A percentile compares a stretch with the other conserved stretches of the same genome.
These are phyloP conservation scores for Rotaria socialis DNA, from an alignment of 2,888 invertebrate genomes.

Conservation along the genomic window DNA sequence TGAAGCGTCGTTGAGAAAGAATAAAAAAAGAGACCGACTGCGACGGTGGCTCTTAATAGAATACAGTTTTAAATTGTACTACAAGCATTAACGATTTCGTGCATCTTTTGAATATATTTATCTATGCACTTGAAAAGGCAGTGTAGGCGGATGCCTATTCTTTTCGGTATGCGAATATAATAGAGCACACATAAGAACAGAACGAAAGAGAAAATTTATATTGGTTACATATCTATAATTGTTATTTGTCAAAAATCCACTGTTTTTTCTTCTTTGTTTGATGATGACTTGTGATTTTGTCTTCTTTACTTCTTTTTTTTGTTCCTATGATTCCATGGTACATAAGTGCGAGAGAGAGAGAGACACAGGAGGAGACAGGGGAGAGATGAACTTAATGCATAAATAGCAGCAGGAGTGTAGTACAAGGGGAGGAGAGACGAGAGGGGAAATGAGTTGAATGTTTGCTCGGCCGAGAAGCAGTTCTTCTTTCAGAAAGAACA, in stretches of 20 bases:
- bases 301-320: not conserved
- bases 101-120: slow-evolving; percentile 23
- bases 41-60: not conserved
- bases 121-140: slow-evolving; percentile 8
- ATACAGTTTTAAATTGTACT: not conserved
- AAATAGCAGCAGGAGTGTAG: not conserved
- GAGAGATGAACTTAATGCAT: not conserved
- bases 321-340: not conserved
- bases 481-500: not conserved
- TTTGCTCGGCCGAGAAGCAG: not conserved
- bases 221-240: slow-evolving; percentile 11
- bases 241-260: slow-evolving; percentile 9
- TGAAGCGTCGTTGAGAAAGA: not conserved
- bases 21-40: not conserved
- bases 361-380: not conserved
- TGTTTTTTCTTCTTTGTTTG: not conserved
- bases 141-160: not conserved
- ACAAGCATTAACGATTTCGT: not conserved
- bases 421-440: not conserved
- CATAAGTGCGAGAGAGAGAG: not conserved
- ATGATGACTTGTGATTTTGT: not conserved
- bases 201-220: not conserved
- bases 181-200: not conserved
- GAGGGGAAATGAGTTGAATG: not conserved
- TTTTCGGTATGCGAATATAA: not conserved